Percentiles rank a stretch among this genome's conserved stretches.
These are phyloP conservation scores for Antennarius maculatus DNA, from an alignment of 2,797 vertebrate species.

Conservation along the genomic window DNA sequence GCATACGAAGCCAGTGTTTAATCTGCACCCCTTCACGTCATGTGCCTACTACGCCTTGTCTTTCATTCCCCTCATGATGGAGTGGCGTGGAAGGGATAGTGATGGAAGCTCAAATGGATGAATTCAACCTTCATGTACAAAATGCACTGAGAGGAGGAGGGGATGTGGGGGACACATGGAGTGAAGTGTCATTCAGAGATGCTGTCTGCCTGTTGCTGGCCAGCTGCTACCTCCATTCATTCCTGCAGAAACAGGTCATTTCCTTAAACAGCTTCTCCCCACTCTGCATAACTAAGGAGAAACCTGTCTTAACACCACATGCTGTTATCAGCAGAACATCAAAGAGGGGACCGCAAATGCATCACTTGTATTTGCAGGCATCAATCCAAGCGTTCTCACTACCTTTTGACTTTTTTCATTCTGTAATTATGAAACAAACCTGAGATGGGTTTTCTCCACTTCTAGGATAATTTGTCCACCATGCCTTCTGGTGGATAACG, in stretches of 20 bases:
- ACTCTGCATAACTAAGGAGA: slow-evolving; percentile 61
- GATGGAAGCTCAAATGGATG: slow-evolving; percentile 41
- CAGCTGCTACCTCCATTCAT: too few species aligned
- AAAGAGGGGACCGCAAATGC: slow-evolving; percentile 64
- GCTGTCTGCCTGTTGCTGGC: slow-evolving; percentile 50
- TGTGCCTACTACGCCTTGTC: slow-evolving; percentile 47
- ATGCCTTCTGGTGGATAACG: background rate
- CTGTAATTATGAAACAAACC: slow-evolving; percentile 46
- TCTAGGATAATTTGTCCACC: background rate
- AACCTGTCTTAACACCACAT: slow-evolving; percentile 52
- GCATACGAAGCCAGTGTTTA: slow-evolving; percentile 67
- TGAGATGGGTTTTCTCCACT: too few species aligned
- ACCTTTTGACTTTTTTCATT: slow-evolving; percentile 35
- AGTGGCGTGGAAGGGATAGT: slow-evolving; percentile 47
- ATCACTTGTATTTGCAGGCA: slow-evolving; percentile 13
- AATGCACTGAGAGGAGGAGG: slow-evolving; percentile 50
- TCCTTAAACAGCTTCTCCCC: slow-evolving; percentile 46
- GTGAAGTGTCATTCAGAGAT: slow-evolving; percentile 54
- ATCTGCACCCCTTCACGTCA: slow-evolving; percentile 64
- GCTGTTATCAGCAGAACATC: slow-evolving; percentile 67
- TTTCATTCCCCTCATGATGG: slow-evolving; percentile 38
- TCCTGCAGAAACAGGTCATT: slow-evolving; percentile 47
- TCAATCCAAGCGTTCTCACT: slow-evolving; percentile 5
- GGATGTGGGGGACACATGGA: slow-evolving; percentile 10
- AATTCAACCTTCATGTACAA: slow-evolving; percentile 58